Evolutionary conservation across 2,888 invertebrate species (phyloP).

Genomic region (Euphydryas editha): DNA sequence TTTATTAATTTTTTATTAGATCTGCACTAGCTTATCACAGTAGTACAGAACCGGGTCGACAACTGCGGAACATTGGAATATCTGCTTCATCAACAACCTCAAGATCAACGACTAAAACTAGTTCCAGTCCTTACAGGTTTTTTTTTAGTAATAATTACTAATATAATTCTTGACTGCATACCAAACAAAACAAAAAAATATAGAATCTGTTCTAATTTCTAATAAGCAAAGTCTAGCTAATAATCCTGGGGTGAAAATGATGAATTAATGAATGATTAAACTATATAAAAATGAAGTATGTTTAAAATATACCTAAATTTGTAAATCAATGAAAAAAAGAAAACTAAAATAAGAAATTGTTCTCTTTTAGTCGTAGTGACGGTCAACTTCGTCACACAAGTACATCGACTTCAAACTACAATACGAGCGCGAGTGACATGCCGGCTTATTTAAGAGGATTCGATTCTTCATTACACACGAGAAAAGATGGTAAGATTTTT

Average conservation of each 20-base stretch:
- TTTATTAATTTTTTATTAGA: constrained; percentile 59
- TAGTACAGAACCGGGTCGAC: constrained; percentile 75
- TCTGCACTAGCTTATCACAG: constrained; percentile 93
- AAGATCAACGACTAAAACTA: constrained; percentile 96
- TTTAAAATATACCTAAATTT: too few relatives aligned
- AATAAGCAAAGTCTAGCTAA: too few relatives aligned
- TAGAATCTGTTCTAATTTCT: too few relatives aligned
- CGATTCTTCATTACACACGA: constrained; percentile 80
- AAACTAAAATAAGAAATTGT: too few relatives aligned
- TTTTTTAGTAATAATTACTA: not conserved
- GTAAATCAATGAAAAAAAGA: too few relatives aligned
- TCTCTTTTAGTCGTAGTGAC: constrained; percentile 90
- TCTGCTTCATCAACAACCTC: constrained; percentile 98
- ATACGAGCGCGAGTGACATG: constrained; percentile 89
- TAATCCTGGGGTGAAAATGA: too few relatives aligned
- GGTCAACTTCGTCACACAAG: constrained; percentile 92
- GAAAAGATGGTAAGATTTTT: constrained; percentile 73
- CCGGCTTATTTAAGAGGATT: constrained; percentile 88
- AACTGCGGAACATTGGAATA: constrained; percentile 91
- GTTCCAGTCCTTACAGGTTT: constrained; percentile 95
- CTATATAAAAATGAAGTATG: too few relatives aligned
- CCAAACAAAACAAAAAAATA: too few relatives aligned
- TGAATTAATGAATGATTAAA: too few relatives aligned
- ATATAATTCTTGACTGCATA: not conserved
- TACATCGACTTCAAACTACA: constrained; percentile 94